Evolutionary conservation across 2,888 invertebrate genomes (phyloP).

Genomic region (Eristalis intricaria): DNA sequence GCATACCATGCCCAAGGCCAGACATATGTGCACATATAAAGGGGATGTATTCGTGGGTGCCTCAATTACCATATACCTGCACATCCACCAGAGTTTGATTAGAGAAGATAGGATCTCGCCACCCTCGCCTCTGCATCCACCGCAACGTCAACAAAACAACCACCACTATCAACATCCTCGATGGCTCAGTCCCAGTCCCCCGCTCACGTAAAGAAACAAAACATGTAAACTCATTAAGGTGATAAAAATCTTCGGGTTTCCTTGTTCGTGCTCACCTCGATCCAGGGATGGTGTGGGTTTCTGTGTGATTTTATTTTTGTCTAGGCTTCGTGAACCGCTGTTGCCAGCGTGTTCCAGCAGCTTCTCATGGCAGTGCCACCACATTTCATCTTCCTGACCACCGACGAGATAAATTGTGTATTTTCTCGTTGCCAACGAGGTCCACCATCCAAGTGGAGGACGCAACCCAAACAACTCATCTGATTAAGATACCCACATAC

Average conservation of each 20-base stretch:
- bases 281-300: not conserved
- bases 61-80: not conserved
- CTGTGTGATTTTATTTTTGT: constrained; percentile 2
- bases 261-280: constrained; percentile 61
- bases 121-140: constrained; percentile 22
- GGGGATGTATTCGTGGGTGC: not conserved
- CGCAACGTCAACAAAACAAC: constrained; percentile 53
- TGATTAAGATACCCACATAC: constrained; percentile 63
- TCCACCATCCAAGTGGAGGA: constrained; percentile 2
- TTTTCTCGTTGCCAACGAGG: constrained; percentile 43
- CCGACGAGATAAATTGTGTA: constrained; percentile 59
- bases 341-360: constrained; percentile 52
- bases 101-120: not conserved
- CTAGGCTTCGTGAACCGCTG: constrained; percentile 5
- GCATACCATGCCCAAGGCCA: not conserved
- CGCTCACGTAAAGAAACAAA: constrained; percentile 6
- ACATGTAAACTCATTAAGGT: constrained; percentile 72
- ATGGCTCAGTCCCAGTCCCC: not conserved
- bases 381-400: constrained; percentile 68
- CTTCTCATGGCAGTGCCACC: constrained; percentile 56
- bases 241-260: constrained; percentile 70
- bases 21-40: not conserved
- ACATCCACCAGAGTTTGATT: constrained; percentile 32
- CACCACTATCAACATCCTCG: not conserved
- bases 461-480: constrained; percentile 61